These are phyloP conservation scores for Junonia oenone DNA, from an alignment of 2,888 invertebrate species.

Conservation along the genomic window DNA sequence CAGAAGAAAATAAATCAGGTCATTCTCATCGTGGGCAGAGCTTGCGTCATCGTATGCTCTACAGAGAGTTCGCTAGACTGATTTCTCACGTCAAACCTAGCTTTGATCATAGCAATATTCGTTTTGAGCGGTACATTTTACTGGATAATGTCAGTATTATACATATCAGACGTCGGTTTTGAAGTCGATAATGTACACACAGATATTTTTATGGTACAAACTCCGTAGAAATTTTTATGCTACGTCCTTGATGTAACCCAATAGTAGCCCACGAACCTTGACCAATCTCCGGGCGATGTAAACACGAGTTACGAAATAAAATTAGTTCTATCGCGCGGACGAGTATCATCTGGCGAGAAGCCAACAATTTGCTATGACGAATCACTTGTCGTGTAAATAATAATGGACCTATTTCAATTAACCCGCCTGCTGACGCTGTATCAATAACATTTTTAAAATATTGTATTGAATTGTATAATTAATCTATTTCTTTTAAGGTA, in stretches of 20 bases:
- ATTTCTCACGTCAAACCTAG: slow-evolving; percentile 8
- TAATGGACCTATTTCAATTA: slow-evolving; percentile 17
- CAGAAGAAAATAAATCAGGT: slow-evolving; percentile 13
- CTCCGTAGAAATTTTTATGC: neutral
- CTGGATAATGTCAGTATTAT: neutral
- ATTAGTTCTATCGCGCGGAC: slow-evolving; percentile 51
- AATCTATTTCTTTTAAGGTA: slow-evolving; percentile 60
- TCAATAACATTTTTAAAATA: too few relatives aligned
- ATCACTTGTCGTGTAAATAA: slow-evolving; percentile 47
- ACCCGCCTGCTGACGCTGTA: neutral
- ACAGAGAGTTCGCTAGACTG: slow-evolving; percentile 8
- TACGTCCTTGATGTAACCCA: slow-evolving; percentile 6
- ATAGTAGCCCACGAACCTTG: slow-evolving; percentile 42
- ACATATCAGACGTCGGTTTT: neutral
- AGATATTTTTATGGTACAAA: neutral
- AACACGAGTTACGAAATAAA: slow-evolving; percentile 69
- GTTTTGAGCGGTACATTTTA: neutral
- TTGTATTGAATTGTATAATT: too few relatives aligned
- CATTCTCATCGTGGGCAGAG: slow-evolving; percentile 17
- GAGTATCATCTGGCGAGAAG: slow-evolving; percentile 48
- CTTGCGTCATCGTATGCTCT: slow-evolving; percentile 24
- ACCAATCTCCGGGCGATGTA: slow-evolving; percentile 60
- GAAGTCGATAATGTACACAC: neutral
- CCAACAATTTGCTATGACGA: slow-evolving; percentile 54
- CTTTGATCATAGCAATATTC: slow-evolving; percentile 7